Evolutionary conservation across 1,140 invertebrate genomes (phyloP), one percentile per base, ranked within the genome.

Genomic region (Anoplophora glabripennis): DNA sequence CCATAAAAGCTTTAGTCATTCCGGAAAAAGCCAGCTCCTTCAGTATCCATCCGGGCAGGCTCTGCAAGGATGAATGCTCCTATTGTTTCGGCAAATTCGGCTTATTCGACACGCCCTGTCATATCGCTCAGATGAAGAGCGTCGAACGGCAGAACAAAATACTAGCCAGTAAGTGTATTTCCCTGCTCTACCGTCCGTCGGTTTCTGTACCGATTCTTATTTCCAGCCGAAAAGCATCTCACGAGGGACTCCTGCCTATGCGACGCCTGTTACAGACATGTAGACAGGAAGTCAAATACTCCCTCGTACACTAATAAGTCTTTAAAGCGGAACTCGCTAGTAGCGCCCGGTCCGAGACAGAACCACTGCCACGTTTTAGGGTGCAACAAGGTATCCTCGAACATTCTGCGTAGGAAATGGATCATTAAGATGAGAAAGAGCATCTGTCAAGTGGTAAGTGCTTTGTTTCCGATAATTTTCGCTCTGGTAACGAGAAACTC

Each of bases 61-160:
- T 89, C 3, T 93, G 89, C 71, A 84, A 86, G 64, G 89, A 92
- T 72, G 87, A 90, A 61, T 93, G 90, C 71, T 89, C 86, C 64
- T 92, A 91, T 68, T 93, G 90, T 68, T 88, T 88, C 63, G 89
- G 89, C 7, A 92, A 91, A 74, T 92, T 93, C 64, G 89, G 89
- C 0, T 83, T 89, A 0, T 84, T 90, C 47, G 90, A 93, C 66
- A 92, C 89, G 0, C 89, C 89, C 0, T 90, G 90, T 77, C 90
- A 93, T 72, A 84, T 93, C 35, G 89, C 88, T 0, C 89, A 91
- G 73, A 86, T 92, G 73, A 92, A 92, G 70, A 89, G 86, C 28
- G 78, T 83, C 7, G 89, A 91, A 47, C 78, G 87, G 35, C 87
- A 89, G 70, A 85, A 86, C 67, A 89, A 89, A 70, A 89, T 90